These are phyloP conservation scores for Lordiphosa fenestrarum DNA, from an alignment of 2,888 invertebrate species.

Conservation along the genomic window DNA sequence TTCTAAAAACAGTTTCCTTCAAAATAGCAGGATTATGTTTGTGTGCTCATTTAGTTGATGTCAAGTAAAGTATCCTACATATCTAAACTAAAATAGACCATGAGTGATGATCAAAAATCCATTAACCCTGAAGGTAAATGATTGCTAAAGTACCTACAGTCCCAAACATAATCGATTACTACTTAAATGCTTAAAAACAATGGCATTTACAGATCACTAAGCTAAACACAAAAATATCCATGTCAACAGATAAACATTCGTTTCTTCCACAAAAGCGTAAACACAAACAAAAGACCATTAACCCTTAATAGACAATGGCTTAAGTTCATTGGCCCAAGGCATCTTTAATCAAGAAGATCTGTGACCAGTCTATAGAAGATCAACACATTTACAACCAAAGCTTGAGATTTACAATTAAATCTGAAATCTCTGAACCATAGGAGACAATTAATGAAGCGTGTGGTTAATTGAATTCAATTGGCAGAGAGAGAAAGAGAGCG, in stretches of 20 bases:
- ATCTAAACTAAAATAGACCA: neutral
- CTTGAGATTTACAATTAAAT: slow-evolving; percentile 15
- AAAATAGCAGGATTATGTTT: too few species aligned
- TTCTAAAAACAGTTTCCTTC: too few species aligned
- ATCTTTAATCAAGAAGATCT: too few species aligned
- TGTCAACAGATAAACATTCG: too few species aligned
- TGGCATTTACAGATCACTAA: slow-evolving; percentile 6
- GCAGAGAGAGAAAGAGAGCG: slow-evolving; percentile 19
- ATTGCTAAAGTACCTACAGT: neutral
- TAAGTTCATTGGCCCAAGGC: slow-evolving; percentile 1
- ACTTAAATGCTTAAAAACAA: slow-evolving; percentile 2
- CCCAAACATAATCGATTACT: neutral
- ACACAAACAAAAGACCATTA: slow-evolving; percentile 4
- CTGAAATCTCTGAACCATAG: slow-evolving; percentile 12
- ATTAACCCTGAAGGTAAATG: neutral
- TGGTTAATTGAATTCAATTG: slow-evolving; percentile 39
- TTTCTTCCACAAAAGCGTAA: neutral
- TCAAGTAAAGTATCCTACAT: too few species aligned
- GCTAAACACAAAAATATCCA: too few species aligned
- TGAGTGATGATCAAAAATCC: neutral
- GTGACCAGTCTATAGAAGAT: too few species aligned
- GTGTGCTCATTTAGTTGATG: too few species aligned
- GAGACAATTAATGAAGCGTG: slow-evolving; percentile 39
- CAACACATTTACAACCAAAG: too few species aligned
- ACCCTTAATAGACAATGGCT: slow-evolving; percentile 13